Evolutionary conservation across 2,888 invertebrate species (phyloP), one percentile per base, ranked within the genome.

Genomic region (Euzetes globulus): DNA sequence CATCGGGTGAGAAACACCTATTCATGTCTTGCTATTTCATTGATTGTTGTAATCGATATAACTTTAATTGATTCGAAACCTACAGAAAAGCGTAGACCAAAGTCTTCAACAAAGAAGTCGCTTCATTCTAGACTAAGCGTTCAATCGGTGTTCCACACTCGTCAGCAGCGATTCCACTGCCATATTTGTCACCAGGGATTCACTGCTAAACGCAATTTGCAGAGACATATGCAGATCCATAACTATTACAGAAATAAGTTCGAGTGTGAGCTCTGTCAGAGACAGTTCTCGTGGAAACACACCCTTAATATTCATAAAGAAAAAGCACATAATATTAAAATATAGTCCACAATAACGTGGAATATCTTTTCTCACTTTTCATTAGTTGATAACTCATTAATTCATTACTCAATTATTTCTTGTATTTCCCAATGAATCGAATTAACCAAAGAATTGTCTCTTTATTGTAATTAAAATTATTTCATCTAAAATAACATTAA

Each of bases 251-350:
- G 76, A 65, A 63, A 50, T 45, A 60, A 72, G 29, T 76, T 63
- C 41, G 50, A 71, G 13, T 76, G 76, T 50, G 75, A 76, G n/a
- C 65, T 75, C 45, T 76, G 76, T 70, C 22, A 71, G 17, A 70
- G 73, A 37, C 70, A 70, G 65, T 76, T 76, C 58, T 50, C 70
- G n/a, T 76, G 76, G 76, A 76, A 76, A 71, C 75, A 76, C 68
- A 76, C 75, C 58, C 75, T 75, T 37, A 71, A 73, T 68, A 71
- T 75, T 25, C 76, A 76, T 45, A 71, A 65, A 47, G 55, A 75
- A 55, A 58, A 68, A 15, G 75, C 74, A 19, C 76, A 76, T 72
- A 68, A 68, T 41, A 68, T 68, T 19, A 68, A 68, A 15, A 13
- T 68, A 33, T 68, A 37, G 27, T 9, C 5, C 50, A 6, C 19